Evolutionary conservation across 2,888 invertebrate species (phyloP), one percentile per base, ranked within the genome.

Genomic region (Bimastos eiseni): DNA sequence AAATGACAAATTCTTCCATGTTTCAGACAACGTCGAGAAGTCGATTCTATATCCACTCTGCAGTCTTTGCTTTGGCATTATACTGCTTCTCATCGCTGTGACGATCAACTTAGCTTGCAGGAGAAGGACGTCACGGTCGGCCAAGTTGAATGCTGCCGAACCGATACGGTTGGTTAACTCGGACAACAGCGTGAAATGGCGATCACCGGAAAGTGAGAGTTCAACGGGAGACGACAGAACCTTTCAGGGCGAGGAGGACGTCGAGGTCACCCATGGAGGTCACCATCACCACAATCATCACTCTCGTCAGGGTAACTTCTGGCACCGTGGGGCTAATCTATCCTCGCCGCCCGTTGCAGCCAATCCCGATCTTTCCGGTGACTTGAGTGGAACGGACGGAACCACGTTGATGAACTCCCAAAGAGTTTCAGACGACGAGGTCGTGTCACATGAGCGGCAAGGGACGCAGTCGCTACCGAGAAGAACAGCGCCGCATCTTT

Each of bases 11-110:
- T 88, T 19, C 30, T n/a, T 88, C 34, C 30, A n/a, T 89, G 33
- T 38, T 89, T 86, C 91, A 91, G 91, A 91, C 30, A 91, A 91
- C 88, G 88, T 55, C 37, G 91, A 91, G 70, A 91, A 91, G 90
- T 89, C 41, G 83, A 49, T 90, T 70, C 91, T 90, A 17, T 90
- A 89, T 89, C 34, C 88, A 44, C 89, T 44, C 34, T 55, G 70
- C 88, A 89, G 86, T 33, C 30, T 88, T 70, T 91, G 88, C 83
- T 70, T 91, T 19, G 91, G 90, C 36, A 91, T 89, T 83, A 91
- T 91, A 36, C 83, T 38, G 19, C 89, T 90, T 88, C 89, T 91
- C 84, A 88, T 88, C n/a, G 89, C 83, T 33, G 86, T 89, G 49
- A 88, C 83, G 19, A 38, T 88, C 34, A 70, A 88, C 34, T 41